These are phyloP conservation scores for Mus spicilegus DNA, from an alignment of 2,113 vertebrate genomes.

Conservation along the genomic window DNA sequence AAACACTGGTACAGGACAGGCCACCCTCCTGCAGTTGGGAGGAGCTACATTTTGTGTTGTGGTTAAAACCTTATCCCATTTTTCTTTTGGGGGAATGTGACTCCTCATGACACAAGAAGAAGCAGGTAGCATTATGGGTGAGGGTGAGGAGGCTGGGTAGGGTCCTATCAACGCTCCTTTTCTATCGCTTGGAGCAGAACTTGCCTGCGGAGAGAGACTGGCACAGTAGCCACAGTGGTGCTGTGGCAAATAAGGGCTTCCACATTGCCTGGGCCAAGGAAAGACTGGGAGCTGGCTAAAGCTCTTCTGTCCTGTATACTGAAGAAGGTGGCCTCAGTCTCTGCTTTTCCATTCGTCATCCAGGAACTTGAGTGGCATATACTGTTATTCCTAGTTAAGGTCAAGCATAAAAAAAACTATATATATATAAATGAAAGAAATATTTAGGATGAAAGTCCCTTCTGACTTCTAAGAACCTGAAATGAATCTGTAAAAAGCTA, in stretches of 20 bases:
- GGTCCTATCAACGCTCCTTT: conserved; percentile 31
- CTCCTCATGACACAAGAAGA: conserved; percentile 69
- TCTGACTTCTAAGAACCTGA: conserved; percentile 58
- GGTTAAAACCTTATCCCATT: conserved; percentile 45
- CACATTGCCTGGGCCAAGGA: conserved; percentile 26
- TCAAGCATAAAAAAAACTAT: background rate
- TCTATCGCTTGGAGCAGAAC: conserved; percentile 57
- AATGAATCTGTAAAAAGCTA: conserved; percentile 23
- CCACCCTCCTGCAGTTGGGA: conserved; percentile 76
- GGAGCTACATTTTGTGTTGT: conserved; percentile 81
- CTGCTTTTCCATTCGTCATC: conserved; percentile 59
- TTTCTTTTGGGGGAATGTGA: conserved; percentile 63
- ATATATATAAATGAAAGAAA: no score
- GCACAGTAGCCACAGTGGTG: background rate
- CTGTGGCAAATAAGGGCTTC: conserved; percentile 56
- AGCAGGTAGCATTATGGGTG: conserved; percentile 54
- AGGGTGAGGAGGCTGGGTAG: conserved; percentile 52
- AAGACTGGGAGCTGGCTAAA: background rate
- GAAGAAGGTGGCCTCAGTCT: conserved; percentile 45
- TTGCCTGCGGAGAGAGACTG: background rate
- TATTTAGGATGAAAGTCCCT: conserved; percentile 50
- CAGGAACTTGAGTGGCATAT: conserved; percentile 63
- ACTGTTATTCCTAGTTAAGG: conserved; percentile 81
- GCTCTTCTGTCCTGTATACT: conserved; percentile 26
- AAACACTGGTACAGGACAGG: conserved; percentile 62